Conservation (phyloP, 2,888 invertebrate genomes). For the Melanotus villosus region DNA sequence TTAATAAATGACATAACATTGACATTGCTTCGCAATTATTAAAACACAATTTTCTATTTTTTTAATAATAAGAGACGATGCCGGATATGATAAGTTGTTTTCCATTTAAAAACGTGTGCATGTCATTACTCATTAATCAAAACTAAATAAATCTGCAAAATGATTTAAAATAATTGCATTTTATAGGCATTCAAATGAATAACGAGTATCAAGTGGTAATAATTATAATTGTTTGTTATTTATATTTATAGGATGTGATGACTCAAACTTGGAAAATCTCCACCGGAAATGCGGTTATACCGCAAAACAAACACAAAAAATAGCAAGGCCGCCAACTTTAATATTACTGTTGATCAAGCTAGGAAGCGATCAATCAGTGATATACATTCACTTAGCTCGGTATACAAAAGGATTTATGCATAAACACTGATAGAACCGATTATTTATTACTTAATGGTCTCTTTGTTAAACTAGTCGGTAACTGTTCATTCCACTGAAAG, state of each 20-base stretch:
- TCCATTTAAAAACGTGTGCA: too few species aligned
- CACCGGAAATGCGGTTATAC: slow-evolving; percentile 47
- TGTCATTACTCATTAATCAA: neutral
- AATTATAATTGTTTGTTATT: slow-evolving; percentile 13
- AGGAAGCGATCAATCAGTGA: slow-evolving; percentile 43
- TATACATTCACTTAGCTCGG: slow-evolving; percentile 14
- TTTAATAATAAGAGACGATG: too few species aligned
- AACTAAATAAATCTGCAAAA: neutral
- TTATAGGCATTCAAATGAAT: neutral
- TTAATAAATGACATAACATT: too few species aligned
- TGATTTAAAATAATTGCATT: neutral
- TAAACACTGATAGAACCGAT: neutral
- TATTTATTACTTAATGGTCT: neutral
- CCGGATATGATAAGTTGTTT: neutral
- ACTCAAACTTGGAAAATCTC: slow-evolving; percentile 43
- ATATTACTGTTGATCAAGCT: slow-evolving; percentile 46
- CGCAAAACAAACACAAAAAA: slow-evolving; percentile 42
- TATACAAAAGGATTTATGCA: slow-evolving; percentile 18
- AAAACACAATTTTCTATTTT: too few species aligned
- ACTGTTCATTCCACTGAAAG: neutral
- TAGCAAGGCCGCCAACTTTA: slow-evolving; percentile 43
- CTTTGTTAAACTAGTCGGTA: neutral
- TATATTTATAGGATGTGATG: slow-evolving; percentile 32
- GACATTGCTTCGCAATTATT: too few species aligned
- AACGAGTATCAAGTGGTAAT: slow-evolving; percentile 13